Evolutionary conservation across 2,797 vertebrate genomes (phyloP).

Genomic region (Sebastes glaucus): DNA sequence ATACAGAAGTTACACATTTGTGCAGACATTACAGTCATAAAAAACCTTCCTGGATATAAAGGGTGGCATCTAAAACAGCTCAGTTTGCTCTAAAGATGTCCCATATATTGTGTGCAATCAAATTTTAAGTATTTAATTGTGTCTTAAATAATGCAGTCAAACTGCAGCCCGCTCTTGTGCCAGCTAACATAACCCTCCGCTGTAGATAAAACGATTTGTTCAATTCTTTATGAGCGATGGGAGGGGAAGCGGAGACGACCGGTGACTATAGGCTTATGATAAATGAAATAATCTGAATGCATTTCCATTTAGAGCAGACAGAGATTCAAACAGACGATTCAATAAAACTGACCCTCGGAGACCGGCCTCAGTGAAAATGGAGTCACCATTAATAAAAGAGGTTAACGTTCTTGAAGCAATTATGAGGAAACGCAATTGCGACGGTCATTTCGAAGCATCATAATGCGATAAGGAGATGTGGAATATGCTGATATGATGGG

Average conservation of each 20-base stretch:
- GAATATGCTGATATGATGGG: slow-evolving; percentile 57
- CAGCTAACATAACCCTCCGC: slow-evolving; percentile 33
- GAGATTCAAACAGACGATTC: slow-evolving; percentile 57
- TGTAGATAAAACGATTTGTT: slow-evolving; percentile 61
- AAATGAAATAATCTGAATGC: slow-evolving; percentile 61
- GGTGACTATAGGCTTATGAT: slow-evolving; percentile 49
- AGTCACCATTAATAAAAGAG: slow-evolving; percentile 47
- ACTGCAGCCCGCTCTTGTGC: slow-evolving; percentile 15
- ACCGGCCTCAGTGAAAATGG: slow-evolving; percentile 31
- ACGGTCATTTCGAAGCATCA: slow-evolving; percentile 34
- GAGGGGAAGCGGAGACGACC: slow-evolving; percentile 15
- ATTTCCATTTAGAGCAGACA: slow-evolving; percentile 64
- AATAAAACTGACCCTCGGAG: slow-evolving; percentile 61
- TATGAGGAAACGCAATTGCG: slow-evolving; percentile 53
- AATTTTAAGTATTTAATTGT: slow-evolving; percentile 39
- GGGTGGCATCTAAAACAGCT: slow-evolving; percentile 2
- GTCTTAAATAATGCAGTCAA: slow-evolving; percentile 59
- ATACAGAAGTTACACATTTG: not conserved
- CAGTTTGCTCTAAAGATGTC: not conserved
- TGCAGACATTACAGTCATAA: not conserved
- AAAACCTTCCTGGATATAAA: not conserved
- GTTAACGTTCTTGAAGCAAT: slow-evolving; percentile 58
- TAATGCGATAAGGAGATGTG: slow-evolving; percentile 52
- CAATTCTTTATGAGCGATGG: slow-evolving; percentile 61
- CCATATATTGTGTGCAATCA: slow-evolving; percentile 17